phyloP scores from a whole-genome alignment of 2,888 invertebrate species.

The Philereme transversata region DNA sequence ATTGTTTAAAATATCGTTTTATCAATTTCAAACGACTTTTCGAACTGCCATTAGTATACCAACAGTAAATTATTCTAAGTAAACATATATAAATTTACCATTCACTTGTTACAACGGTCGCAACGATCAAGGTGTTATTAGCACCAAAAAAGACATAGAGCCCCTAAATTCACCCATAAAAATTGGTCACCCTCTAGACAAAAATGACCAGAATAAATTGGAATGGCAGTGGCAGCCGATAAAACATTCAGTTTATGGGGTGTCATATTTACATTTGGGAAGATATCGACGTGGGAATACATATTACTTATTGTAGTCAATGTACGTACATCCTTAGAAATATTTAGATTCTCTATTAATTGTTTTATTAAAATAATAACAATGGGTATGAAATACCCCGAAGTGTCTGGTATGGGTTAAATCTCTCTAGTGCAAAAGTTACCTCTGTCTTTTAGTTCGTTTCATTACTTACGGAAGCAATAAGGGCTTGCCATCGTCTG shows the following conservation, averaged over 20 bases:
- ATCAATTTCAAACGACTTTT: neutral
- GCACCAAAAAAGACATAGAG: constrained; percentile 66
- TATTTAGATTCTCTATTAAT: neutral
- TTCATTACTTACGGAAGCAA: constrained; percentile 53
- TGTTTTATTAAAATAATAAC: neutral
- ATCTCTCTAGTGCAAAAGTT: constrained; percentile 30
- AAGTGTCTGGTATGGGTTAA: constrained; percentile 19
- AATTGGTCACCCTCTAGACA: constrained; percentile 80
- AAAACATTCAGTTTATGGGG: constrained; percentile 83
- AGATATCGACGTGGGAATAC: constrained; percentile 73
- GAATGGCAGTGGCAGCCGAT: constrained; percentile 79
- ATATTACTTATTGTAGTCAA: constrained; percentile 56
- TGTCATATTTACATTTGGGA: constrained; percentile 83
- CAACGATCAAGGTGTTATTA: constrained; percentile 58
- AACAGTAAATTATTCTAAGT: constrained; percentile 7
- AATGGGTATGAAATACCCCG: constrained; percentile 8
- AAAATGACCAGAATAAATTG: constrained; percentile 84
- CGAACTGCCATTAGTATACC: neutral
- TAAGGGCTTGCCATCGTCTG: constrained; percentile 49
- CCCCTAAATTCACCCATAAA: constrained; percentile 77
- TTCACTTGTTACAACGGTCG: constrained; percentile 41
- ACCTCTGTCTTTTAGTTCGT: constrained; percentile 47
- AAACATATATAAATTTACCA: constrained; percentile 29
- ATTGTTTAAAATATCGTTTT: neutral
- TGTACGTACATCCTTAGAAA: constrained; percentile 32